These are phyloP conservation scores for Drosophila persimilis DNA, from an alignment of 1,140 invertebrate genomes.

Conservation along the genomic window DNA sequence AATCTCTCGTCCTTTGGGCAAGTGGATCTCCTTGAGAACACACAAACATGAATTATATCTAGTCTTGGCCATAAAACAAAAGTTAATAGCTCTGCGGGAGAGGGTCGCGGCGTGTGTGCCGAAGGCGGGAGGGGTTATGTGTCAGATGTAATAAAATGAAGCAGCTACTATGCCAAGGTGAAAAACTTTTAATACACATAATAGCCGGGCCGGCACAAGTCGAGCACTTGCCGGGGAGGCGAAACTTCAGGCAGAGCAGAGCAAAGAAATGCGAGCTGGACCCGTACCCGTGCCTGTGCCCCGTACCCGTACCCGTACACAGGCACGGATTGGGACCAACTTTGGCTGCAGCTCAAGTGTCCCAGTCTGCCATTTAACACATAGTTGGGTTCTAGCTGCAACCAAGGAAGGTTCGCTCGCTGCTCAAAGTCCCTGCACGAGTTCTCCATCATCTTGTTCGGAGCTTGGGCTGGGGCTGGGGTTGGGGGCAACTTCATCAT, in stretches of 20 bases:
- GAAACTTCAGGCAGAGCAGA: slow-evolving; percentile 20
- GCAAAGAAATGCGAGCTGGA: slow-evolving; percentile 65
- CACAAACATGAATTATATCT: slow-evolving; percentile 68
- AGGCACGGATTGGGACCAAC: slow-evolving; percentile 46
- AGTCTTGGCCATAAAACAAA: slow-evolving; percentile 66
- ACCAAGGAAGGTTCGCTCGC: slow-evolving; percentile 2
- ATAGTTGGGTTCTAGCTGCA: slow-evolving; percentile 27
- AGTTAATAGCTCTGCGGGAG: slow-evolving; percentile 59
- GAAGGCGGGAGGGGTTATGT: slow-evolving; percentile 38
- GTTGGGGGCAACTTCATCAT: slow-evolving; percentile 63
- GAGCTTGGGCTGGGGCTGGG: slow-evolving; percentile 16
- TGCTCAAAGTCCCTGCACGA: not conserved
- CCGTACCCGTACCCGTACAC: not conserved
- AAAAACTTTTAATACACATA: slow-evolving; percentile 82
- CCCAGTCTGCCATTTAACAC: slow-evolving; percentile 79
- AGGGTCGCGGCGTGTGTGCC: slow-evolving; percentile 6
- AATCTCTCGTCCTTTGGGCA: slow-evolving; percentile 34
- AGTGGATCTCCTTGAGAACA: slow-evolving; percentile 36
- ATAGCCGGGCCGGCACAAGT: slow-evolving; percentile 60
- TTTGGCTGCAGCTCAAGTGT: slow-evolving; percentile 79
- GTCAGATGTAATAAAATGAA: slow-evolving; percentile 76
- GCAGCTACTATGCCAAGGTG: slow-evolving; percentile 60
- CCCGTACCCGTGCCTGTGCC: not conserved
- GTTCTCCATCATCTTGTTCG: slow-evolving; percentile 33
- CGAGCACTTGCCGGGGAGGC: slow-evolving; percentile 38